Percentiles rank a stretch among this genome's conserved stretches.
Evolutionary conservation across 2,113 vertebrate species (phyloP).

Genomic region (Phycodurus eques): DNA sequence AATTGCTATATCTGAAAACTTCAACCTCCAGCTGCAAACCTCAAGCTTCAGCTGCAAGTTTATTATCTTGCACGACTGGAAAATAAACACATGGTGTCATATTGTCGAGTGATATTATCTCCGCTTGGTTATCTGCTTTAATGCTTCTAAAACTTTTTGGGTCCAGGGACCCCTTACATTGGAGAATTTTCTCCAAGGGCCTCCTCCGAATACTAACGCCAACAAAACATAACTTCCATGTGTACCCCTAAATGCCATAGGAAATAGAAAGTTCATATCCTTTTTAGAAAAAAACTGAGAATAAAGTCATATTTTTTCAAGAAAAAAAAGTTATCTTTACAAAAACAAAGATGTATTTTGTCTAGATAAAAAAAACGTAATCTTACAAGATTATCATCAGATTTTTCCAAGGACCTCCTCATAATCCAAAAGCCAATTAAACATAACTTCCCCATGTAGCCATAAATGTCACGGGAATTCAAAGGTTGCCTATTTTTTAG

Average conservation of each 20-base stretch:
- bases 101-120: constrained; percentile 41
- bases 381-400: not conserved
- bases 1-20: constrained; percentile 48
- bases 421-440: not conserved
- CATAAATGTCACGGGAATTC: too few relatives aligned
- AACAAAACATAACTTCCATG: not conserved
- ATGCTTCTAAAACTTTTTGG: not conserved
- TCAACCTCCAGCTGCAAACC: constrained; percentile 34
- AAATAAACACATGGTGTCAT: constrained; percentile 53
- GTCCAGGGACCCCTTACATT: not conserved
- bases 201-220: not conserved
- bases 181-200: not conserved
- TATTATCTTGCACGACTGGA: constrained; percentile 50
- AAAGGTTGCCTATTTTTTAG: too few relatives aligned
- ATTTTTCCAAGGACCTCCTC: not conserved
- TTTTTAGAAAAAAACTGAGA: not conserved
- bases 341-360: not conserved
- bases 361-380: not conserved
- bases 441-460: not conserved
- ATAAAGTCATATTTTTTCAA: not conserved
- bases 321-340: not conserved
- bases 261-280: not conserved
- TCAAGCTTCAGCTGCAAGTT: constrained; percentile 30
- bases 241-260: not conserved
- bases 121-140: constrained; percentile 16